Conservation (phyloP, 2,888 invertebrate species). For the Venusia cambrica region DNA sequence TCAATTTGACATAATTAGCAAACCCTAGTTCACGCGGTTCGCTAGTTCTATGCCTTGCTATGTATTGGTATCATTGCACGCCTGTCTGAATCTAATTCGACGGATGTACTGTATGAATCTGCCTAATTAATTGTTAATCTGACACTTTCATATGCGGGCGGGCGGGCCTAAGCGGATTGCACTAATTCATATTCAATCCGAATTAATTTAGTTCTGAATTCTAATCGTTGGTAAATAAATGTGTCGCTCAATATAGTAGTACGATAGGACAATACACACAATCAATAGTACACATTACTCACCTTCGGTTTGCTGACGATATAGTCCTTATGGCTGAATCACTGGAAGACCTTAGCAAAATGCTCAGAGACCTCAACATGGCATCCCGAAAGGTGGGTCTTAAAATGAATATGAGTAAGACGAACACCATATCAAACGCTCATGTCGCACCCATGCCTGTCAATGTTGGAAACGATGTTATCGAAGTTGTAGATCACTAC, state of each 20-base stretch:
- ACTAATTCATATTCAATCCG: slow-evolving; percentile 21
- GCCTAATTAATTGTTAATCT: slow-evolving; percentile 18
- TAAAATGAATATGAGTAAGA: too few species aligned
- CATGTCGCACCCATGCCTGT: too few species aligned
- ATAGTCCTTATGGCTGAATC: too few species aligned
- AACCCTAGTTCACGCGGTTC: slow-evolving; percentile 42
- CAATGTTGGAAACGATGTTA: too few species aligned
- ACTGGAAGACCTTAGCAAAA: too few species aligned
- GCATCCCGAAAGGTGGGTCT: too few species aligned
- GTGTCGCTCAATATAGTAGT: slow-evolving; percentile 4
- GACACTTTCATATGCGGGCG: slow-evolving; percentile 16
- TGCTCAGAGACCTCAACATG: too few species aligned
- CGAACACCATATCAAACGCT: too few species aligned
- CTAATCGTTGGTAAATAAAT: slow-evolving; percentile 9
- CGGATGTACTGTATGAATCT: slow-evolving; percentile 30
- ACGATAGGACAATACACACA: neutral
- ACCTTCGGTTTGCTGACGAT: too few species aligned
- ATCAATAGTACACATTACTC: slow-evolving; percentile 3
- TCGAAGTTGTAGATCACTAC: too few species aligned
- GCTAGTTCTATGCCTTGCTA: slow-evolving; percentile 33
- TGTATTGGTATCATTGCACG: slow-evolving; percentile 37
- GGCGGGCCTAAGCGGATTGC: slow-evolving; percentile 19
- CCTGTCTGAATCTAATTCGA: slow-evolving; percentile 41
- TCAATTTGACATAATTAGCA: slow-evolving; percentile 19
- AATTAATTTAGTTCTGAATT: slow-evolving; percentile 7